Conservation (phyloP, 1,140 invertebrate genomes). For the Brachionus koreanus region DNA sequence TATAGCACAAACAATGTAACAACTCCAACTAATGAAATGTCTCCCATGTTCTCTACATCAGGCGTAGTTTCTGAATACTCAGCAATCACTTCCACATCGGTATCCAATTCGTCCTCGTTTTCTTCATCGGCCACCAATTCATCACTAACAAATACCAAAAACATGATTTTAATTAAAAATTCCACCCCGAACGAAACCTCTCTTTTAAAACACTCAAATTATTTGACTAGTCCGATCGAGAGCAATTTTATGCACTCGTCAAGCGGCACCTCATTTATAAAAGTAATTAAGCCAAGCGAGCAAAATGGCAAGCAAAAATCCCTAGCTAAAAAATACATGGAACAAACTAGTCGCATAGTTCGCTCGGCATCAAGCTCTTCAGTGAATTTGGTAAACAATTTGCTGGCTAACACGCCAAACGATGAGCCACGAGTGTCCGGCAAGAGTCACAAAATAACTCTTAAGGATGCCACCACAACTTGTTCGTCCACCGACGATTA, state of each 20-base stretch:
- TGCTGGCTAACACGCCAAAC: background rate
- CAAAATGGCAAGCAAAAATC: background rate
- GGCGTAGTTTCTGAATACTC: background rate
- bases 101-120: slow-evolving; percentile 26
- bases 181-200: background rate
- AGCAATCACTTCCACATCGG: background rate
- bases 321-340: background rate
- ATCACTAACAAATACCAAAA: slow-evolving; percentile 1
- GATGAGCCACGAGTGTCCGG: background rate
- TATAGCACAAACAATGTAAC: background rate
- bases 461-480: slow-evolving; percentile 10
- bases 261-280: slow-evolving; percentile 11
- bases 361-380: slow-evolving; percentile 15
- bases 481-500: background rate
- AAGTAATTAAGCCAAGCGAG: background rate
- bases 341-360: slow-evolving; percentile 38
- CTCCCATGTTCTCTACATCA: background rate
- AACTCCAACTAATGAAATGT: background rate
- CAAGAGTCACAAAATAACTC: background rate
- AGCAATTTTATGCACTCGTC: background rate
- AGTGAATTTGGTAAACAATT: background rate
- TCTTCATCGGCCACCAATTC: slow-evolving; percentile 1
- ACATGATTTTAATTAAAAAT: slow-evolving; percentile 20
- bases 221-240: background rate
- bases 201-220: background rate